phyloP scores from a whole-genome alignment of 2,888 invertebrate genomes.

The Drosophila niveifrons region DNA sequence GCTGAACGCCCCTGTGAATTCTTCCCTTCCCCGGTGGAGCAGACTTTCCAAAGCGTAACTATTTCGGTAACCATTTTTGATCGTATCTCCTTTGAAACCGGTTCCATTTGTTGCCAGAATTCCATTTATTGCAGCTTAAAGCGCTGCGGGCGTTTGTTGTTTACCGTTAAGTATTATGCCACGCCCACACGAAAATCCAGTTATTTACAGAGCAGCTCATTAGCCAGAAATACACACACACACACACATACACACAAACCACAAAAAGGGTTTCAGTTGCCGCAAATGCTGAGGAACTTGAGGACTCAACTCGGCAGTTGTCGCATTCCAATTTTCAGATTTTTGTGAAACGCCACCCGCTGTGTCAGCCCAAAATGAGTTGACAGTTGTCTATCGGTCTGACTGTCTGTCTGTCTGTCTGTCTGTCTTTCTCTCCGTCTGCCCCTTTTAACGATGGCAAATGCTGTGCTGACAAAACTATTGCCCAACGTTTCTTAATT shows the following conservation, averaged over 20 bases:
- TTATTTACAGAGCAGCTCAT: conserved; percentile 68
- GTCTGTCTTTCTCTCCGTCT: neutral
- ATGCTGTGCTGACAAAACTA: conserved; percentile 46
- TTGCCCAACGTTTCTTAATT: conserved; percentile 46
- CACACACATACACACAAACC: neutral
- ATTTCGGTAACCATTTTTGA: neutral
- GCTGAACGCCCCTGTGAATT: neutral
- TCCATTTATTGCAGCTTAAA: conserved; percentile 23
- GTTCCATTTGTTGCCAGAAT: conserved; percentile 4
- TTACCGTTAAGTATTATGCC: conserved; percentile 46
- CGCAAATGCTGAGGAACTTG: neutral
- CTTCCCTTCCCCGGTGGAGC: neutral
- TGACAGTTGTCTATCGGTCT: conserved; percentile 51
- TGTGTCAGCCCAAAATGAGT: conserved; percentile 66
- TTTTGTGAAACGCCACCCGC: conserved; percentile 45
- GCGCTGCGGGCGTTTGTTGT: conserved; percentile 20
- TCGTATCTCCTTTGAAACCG: conserved; percentile 15
- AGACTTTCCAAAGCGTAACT: neutral
- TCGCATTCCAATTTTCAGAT: conserved; percentile 67
- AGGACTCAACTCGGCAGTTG: conserved; percentile 31
- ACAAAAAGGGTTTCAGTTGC: conserved; percentile 42
- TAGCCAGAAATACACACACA: conserved; percentile 41
- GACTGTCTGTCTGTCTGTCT: neutral
- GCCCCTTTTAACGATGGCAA: conserved; percentile 12
- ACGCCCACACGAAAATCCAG: conserved; percentile 38